phyloP scores from a whole-genome alignment of 92 coral and sea anemone genomes.

The Meandrina meandrites region DNA sequence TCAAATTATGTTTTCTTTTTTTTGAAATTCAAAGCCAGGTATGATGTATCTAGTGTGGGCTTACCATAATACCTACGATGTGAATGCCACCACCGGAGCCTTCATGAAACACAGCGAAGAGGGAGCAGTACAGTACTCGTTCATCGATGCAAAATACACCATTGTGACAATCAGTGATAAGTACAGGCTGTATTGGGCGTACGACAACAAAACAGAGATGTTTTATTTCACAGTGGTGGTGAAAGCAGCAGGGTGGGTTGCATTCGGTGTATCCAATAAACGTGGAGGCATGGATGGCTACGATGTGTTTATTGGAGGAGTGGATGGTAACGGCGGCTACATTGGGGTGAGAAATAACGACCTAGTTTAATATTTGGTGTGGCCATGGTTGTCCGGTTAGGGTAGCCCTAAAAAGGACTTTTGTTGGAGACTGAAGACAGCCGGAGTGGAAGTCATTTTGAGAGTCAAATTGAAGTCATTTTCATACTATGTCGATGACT shows the following conservation, averaged over 20 bases:
- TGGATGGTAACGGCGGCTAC: neutral
- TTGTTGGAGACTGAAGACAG: no score
- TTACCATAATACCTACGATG: neutral
- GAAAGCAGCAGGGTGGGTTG: slow-evolving; percentile 22
- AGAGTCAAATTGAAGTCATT: no score
- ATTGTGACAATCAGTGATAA: neutral
- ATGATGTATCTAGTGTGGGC: slow-evolving; percentile 13
- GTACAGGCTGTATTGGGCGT: slow-evolving; percentile 12
- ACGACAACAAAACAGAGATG: neutral
- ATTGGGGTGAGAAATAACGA: neutral
- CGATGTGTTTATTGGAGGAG: slow-evolving; percentile 11
- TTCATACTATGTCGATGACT: no score
- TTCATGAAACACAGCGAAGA: neutral
- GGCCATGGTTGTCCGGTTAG: no score
- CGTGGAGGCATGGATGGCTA: neutral
- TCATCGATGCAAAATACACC: neutral
- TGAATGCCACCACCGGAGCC: neutral
- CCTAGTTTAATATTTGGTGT: neutral
- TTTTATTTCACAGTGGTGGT: slow-evolving; percentile 16
- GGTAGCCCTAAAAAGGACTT: no score
- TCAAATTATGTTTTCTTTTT: neutral
- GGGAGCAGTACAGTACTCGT: neutral
- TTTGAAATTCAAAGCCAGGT: neutral
- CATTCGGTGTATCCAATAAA: neutral
- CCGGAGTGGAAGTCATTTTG: no score